phyloP scores from a whole-genome alignment of 2,888 invertebrate species.

The Phengaris alcon region DNA sequence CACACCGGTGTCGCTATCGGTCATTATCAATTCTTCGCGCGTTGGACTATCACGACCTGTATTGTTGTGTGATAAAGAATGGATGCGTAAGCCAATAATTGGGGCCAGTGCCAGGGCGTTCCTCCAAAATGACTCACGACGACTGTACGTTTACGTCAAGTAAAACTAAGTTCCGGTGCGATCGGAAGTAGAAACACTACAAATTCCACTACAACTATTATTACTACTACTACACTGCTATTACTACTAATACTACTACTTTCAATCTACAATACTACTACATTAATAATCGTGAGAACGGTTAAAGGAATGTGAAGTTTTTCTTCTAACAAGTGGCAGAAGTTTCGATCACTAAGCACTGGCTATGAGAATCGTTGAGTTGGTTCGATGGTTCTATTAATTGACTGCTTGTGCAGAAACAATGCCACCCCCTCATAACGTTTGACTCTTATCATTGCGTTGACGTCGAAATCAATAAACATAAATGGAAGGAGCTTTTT shows the following conservation, averaged over 20 bases:
- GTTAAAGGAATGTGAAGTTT: conserved; percentile 4
- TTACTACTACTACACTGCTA: too few species aligned
- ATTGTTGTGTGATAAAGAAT: conserved; percentile 56
- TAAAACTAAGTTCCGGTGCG: conserved; percentile 27
- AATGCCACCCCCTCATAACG: conserved; percentile 27
- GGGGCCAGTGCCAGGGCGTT: conserved; percentile 65
- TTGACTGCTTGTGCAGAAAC: conserved; percentile 23
- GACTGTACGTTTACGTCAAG: too few species aligned
- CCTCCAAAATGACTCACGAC: conserved; percentile 61
- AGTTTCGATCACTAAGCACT: conserved; percentile 5
- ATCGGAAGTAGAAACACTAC: not conserved
- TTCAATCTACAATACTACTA: too few species aligned
- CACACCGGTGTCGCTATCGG: conserved; percentile 29
- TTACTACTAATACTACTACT: too few species aligned
- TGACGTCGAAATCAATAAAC: conserved; percentile 26
- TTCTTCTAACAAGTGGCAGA: not conserved
- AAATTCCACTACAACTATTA: not conserved
- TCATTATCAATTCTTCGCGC: conserved; percentile 34
- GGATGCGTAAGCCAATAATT: conserved; percentile 70
- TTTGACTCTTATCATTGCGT: conserved; percentile 27
- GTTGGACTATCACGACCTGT: conserved; percentile 40
- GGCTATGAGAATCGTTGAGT: conserved; percentile 18
- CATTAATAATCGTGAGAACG: conserved; percentile 6
- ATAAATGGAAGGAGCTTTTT: conserved; percentile 20
- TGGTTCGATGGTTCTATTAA: conserved; percentile 22